Evolutionary conservation across 2,113 vertebrate species (phyloP).

Genomic region (Limnothrissa miodon): DNA sequence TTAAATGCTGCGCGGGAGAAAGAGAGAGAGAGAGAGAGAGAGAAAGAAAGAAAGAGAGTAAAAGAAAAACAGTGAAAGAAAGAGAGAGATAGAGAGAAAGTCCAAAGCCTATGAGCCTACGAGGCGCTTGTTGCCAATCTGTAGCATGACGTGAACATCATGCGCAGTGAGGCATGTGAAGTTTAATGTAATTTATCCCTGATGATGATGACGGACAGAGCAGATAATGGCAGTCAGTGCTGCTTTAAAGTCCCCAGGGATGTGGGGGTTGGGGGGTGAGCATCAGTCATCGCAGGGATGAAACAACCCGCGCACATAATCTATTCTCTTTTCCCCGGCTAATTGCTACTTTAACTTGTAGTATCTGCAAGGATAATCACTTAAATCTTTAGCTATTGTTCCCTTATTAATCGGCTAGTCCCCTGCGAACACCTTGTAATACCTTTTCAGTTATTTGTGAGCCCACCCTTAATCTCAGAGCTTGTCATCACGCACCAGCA

Average conservation of each 20-base stretch:
- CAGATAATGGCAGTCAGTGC: not conserved
- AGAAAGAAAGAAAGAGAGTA: not conserved
- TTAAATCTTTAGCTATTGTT: slow-evolving; percentile 52
- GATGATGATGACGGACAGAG: not conserved
- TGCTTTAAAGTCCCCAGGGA: not conserved
- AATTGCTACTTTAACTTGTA: slow-evolving; percentile 55
- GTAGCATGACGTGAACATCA: not conserved
- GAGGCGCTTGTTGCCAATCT: not conserved
- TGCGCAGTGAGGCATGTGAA: not conserved
- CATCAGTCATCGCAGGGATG: slow-evolving; percentile 48
- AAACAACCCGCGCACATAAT: slow-evolving; percentile 46
- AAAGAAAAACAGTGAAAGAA: not conserved
- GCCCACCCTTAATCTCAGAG: not conserved
- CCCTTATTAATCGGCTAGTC: slow-evolving; percentile 42
- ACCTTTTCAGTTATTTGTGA: not conserved
- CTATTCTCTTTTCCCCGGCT: slow-evolving; percentile 39
- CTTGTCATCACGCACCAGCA: not conserved
- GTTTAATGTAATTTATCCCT: slow-evolving; percentile 1
- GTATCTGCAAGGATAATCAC: slow-evolving; percentile 53
- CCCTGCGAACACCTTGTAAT: slow-evolving; percentile 21
- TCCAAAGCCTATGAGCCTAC: not conserved
- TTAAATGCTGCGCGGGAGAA: not conserved
- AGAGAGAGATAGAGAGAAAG: not conserved
- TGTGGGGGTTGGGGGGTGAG: not conserved
- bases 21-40: not conserved